Percentiles rank a stretch among this genome's conserved stretches.
Evolutionary conservation across 1,140 invertebrate species (phyloP).

Genomic region (Eulimnadia texana): DNA sequence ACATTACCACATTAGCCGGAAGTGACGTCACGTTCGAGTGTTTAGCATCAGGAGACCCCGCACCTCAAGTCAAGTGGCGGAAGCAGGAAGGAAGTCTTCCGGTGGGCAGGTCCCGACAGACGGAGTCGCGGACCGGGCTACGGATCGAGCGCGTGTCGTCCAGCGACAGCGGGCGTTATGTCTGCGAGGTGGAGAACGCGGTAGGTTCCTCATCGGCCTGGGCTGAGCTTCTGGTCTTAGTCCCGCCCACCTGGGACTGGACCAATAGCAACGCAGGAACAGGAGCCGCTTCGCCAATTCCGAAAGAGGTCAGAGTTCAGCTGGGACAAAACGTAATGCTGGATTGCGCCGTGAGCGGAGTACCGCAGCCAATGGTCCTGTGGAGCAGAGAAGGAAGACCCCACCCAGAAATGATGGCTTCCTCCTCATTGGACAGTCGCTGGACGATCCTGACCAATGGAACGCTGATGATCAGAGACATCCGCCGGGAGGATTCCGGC

Average conservation of each 20-base stretch:
- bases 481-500: conserved; percentile 31
- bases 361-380: conserved; percentile 52
- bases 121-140: conserved; percentile 30
- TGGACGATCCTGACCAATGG: conserved; percentile 9
- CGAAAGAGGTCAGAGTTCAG: conserved; percentile 47
- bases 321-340: conserved; percentile 45
- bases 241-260: conserved; percentile 5
- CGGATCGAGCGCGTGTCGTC: conserved; percentile 53
- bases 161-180: conserved; percentile 31
- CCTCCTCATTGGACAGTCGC: conserved; percentile 22
- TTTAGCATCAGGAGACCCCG: conserved; percentile 64
- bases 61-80: conserved; percentile 74
- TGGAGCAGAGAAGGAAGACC: conserved; percentile 58
- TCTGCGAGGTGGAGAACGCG: conserved; percentile 29
- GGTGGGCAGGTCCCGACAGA: neutral
- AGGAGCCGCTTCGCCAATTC: conserved; percentile 30
- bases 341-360: conserved; percentile 48
- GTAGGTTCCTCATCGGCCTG: conserved; percentile 27
- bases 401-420: conserved; percentile 46
- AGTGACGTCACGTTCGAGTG: conserved; percentile 67
- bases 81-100: conserved; percentile 57
- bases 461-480: conserved; percentile 13
- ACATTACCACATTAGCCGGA: conserved; percentile 63
- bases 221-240: conserved; percentile 26
- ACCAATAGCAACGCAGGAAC: neutral